These are phyloP conservation scores for Chaenogobius annularis DNA, from an alignment of 2,113 vertebrate genomes.

Conservation along the genomic window DNA sequence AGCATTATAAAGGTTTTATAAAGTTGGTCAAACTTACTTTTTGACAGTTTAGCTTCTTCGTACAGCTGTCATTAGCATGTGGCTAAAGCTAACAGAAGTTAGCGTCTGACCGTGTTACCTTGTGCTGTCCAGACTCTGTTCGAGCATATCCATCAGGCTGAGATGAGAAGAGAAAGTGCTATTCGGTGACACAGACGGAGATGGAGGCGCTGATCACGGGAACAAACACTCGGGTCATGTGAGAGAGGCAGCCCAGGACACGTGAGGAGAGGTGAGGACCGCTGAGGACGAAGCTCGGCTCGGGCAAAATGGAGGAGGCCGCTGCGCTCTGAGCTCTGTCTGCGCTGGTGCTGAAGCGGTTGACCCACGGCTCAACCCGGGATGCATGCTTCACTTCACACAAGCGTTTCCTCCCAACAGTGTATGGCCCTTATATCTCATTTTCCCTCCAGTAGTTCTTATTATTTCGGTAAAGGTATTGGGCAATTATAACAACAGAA, in stretches of 20 bases:
- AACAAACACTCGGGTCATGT: conserved; percentile 96
- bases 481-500: neutral
- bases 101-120: conserved; percentile 79
- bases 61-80: conserved; percentile 53
- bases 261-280: conserved; percentile 61
- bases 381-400: conserved; percentile 19
- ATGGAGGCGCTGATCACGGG: conserved; percentile 88
- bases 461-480: neutral
- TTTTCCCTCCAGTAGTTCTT: neutral
- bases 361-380: conserved; percentile 8
- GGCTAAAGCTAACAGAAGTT: conserved; percentile 49
- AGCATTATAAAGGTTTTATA: neutral
- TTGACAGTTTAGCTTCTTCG: conserved; percentile 25
- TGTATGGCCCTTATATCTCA: neutral
- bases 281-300: conserved; percentile 41
- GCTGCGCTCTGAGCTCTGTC: conserved; percentile 41
- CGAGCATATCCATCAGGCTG: conserved; percentile 86
- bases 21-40: conserved; percentile 6
- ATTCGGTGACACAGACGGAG: conserved; percentile 67
- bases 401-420: neutral
- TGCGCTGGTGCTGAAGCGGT: neutral
- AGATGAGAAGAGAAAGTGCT: conserved; percentile 57
- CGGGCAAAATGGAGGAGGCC: conserved; percentile 68
- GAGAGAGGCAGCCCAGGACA: conserved; percentile 83
- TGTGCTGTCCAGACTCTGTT: conserved; percentile 83